Base-by-base conservation (phyloP, 2,888 invertebrate genomes). In the Caenorhabditis auriculariae region DNA sequence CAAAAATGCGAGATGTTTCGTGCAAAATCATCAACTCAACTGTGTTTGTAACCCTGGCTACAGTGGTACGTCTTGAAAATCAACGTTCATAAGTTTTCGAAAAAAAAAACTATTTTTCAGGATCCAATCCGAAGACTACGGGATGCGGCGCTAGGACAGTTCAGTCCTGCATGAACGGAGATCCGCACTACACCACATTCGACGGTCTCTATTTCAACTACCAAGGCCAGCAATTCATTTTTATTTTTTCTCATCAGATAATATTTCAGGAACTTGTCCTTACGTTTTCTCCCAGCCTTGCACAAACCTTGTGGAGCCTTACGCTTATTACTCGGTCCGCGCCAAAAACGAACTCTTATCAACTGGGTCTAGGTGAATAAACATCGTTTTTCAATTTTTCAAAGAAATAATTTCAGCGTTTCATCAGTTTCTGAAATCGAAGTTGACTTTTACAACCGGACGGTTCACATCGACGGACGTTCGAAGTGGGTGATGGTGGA, bases 111-210 rank as follows among this genome's bases (percentile, higher is more conserved):
- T 9, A 44, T 21, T 19, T 43, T 61, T 9, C 50, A 64, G 72
- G 63, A 15, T 43, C 59, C 43, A 54, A 59, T 2, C 24, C 29
- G 21, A 39, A 41, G 21, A n/a, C n/a, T n/a, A n/a, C n/a, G n/a
- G 58, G 61, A 2, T 68, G 68, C 50, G 32, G 17, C 4, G 28
- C 42, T 0, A 23, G 32, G 32, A 41, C 48, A 24, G 39, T 46
- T n/a, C 41, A 54, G 29, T 45, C 71, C 15, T 76, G 76, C 55
- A 59, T 66, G 51, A 62, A 59, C 43, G 81, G 81, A 29, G 81
- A 82, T 46, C 82, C 82, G 4, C 82, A 82, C 54, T 81, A 76
- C 66, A 58, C 60, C 17, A 82, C 80, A 12, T 82, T 71, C 54
- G 82, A 82, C 53, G 76, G 76, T 3, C 69, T 75, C 43, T 68